Conservation (phyloP, 2,888 invertebrate genomes). For the Agrotis exclamationis region DNA sequence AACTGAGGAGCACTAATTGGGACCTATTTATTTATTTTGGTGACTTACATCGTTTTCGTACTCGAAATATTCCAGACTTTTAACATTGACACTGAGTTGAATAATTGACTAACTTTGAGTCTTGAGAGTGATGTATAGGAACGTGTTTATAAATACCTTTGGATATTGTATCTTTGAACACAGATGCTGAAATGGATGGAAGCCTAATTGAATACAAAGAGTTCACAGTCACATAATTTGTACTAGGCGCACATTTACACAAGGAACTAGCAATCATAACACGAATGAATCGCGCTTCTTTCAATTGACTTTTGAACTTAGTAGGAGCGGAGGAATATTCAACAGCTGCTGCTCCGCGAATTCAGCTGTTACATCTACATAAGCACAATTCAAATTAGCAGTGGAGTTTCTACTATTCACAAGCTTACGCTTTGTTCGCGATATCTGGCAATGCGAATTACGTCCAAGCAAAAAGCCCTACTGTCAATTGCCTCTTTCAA, state of each 20-base stretch:
- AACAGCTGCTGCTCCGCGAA: slow-evolving; percentile 23
- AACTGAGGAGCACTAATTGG: neutral
- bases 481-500: neutral
- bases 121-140: slow-evolving; percentile 2
- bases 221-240: neutral
- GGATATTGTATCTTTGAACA: slow-evolving; percentile 6
- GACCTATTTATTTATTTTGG: neutral
- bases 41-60: slow-evolving; percentile 4
- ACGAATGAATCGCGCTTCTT: neutral
- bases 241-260: slow-evolving; percentile 7
- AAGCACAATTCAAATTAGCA: slow-evolving; percentile 26
- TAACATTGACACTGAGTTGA: slow-evolving; percentile 6
- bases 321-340: slow-evolving; percentile 10
- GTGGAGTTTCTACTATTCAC: slow-evolving; percentile 23
- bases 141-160: neutral
- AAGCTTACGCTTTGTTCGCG: slow-evolving; percentile 2
- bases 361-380: neutral
- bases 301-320: slow-evolving; percentile 22
- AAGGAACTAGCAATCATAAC: slow-evolving; percentile 26
- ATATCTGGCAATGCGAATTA: neutral
- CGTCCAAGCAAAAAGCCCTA: neutral
- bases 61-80: slow-evolving; percentile 8
- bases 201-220: slow-evolving; percentile 14
- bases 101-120: slow-evolving; percentile 22
- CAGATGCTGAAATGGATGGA: slow-evolving; percentile 33